These are phyloP conservation scores for Hormiphora californensis DNA, from an alignment of 37 sponge, comb jelly and placozoan genomes.

Conservation along the genomic window DNA sequence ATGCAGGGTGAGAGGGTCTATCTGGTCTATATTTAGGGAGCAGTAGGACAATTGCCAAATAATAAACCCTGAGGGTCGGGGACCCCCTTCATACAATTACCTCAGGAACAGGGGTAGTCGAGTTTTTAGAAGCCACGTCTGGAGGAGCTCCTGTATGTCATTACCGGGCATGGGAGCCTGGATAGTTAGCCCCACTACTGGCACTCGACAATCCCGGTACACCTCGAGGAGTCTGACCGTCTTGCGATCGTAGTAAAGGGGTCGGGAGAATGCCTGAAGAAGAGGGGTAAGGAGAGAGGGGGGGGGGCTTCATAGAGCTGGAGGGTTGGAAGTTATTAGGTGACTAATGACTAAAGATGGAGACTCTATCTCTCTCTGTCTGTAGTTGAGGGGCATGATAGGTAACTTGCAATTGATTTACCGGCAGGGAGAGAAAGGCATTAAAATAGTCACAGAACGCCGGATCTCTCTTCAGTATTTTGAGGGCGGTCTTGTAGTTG, in stretches of 20 bases:
- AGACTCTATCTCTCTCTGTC: no score
- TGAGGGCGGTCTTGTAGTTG: slow-evolving; percentile 27
- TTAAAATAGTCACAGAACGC: slow-evolving; percentile 51
- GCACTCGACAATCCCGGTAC: slow-evolving; percentile 26
- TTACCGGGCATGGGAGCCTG: slow-evolving; percentile 10
- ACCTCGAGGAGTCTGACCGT: slow-evolving; percentile 29
- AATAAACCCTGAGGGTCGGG: no score
- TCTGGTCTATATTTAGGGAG: no score
- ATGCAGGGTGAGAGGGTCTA: no score
- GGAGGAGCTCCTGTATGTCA: not conserved
- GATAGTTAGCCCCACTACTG: slow-evolving; percentile 26
- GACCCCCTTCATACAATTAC: no score
- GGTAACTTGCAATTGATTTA: not conserved
- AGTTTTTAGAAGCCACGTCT: slow-evolving; percentile 9
- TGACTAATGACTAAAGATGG: no score
- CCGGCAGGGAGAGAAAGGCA: slow-evolving; percentile 44
- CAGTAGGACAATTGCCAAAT: no score
- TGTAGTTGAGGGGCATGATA: no score
- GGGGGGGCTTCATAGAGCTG: no score
- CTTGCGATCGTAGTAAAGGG: slow-evolving; percentile 21
- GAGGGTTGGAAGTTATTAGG: no score
- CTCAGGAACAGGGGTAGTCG: slow-evolving; percentile 22
- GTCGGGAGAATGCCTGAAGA: slow-evolving; percentile 32
- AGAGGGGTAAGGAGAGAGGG: no score
- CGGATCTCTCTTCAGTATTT: slow-evolving; percentile 20